These are phyloP conservation scores for Cyanoramphus novaezelandiae DNA, from an alignment of 2,113 vertebrate species.

Conservation along the genomic window DNA sequence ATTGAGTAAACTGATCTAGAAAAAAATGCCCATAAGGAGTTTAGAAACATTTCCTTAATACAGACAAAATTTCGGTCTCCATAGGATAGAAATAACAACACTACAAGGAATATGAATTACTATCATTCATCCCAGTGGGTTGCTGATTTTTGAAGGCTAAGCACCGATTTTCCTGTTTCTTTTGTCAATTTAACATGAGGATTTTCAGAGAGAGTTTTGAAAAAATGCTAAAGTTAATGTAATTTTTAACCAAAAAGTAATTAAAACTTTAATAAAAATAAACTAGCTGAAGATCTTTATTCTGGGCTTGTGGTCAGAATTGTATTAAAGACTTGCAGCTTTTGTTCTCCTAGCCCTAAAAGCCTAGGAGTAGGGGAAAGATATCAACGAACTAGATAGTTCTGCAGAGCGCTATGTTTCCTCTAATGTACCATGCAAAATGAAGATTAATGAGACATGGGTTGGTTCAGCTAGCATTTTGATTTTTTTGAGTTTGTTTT, in stretches of 20 bases:
- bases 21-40: background rate
- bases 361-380: background rate
- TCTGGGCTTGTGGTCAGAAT: background rate
- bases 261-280: background rate
- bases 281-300: background rate
- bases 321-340: background rate
- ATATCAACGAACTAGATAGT: background rate
- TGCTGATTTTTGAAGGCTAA: slow-evolving; percentile 1
- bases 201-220: background rate
- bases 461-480: background rate
- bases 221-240: background rate
- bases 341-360: background rate
- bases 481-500: background rate
- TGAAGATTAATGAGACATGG: background rate
- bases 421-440: background rate
- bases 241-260: background rate
- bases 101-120: background rate
- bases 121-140: background rate
- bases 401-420: background rate
- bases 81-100: background rate
- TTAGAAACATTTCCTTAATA: background rate
- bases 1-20: background rate
- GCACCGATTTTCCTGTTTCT: background rate
- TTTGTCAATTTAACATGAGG: background rate
- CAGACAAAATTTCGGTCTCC: background rate